Evolutionary conservation across 2,113 vertebrate species (phyloP).

Genomic region (Hystrix cristata): DNA sequence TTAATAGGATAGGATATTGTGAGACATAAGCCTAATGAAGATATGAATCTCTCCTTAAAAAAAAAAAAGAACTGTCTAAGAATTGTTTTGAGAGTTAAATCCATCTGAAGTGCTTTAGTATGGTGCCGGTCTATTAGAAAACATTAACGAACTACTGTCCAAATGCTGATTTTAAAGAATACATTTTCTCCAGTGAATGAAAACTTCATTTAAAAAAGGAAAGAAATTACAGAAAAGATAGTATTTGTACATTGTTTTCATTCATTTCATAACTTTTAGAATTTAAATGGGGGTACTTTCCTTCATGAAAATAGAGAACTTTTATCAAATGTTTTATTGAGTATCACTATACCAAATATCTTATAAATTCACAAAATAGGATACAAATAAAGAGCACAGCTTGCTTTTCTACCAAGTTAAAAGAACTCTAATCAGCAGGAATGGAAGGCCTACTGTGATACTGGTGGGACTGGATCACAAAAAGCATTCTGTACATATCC

Average conservation of each 20-base stretch:
- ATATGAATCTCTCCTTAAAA: constrained; percentile 68
- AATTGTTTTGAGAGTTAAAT: constrained; percentile 41
- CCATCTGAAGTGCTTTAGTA: not conserved
- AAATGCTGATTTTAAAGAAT: not conserved
- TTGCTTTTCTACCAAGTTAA: constrained; percentile 32
- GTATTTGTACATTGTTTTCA: constrained; percentile 16
- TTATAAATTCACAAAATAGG: not conserved
- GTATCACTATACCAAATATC: constrained; percentile 17
- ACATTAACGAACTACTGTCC: not conserved
- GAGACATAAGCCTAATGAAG: constrained; percentile 71
- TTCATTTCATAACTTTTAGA: constrained; percentile 2
- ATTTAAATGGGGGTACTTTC: not conserved
- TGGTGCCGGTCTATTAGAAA: not conserved
- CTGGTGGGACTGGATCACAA: not conserved
- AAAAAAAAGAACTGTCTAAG: not conserved
- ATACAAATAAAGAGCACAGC: not conserved
- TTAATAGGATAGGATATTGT: constrained; percentile 64
- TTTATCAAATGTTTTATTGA: constrained; percentile 43
- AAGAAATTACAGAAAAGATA: constrained; percentile 15
- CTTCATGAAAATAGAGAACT: not conserved
- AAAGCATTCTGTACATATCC: not conserved
- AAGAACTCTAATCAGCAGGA: not conserved
- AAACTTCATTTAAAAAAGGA: constrained; percentile 31
- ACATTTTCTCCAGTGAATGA: not conserved
- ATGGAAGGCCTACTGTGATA: not conserved